Base-by-base conservation (phyloP, 2,113 vertebrate genomes). In the Jaculus jaculus region DNA sequence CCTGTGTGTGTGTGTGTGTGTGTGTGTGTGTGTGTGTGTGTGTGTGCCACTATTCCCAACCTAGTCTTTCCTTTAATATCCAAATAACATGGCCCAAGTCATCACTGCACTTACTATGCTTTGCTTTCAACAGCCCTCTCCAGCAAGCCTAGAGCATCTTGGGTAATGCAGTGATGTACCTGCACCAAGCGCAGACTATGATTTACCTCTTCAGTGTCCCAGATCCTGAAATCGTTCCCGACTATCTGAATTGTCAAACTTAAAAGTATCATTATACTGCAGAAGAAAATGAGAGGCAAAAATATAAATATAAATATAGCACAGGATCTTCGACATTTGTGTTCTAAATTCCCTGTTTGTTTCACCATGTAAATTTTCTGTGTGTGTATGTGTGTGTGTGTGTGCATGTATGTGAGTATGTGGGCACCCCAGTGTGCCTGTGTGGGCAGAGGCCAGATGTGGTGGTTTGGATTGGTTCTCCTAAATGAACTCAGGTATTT, bases 131-230 rank as follows among this genome's bases (percentile, higher is more conserved):
- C n/a, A n/a, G n/a, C n/a, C n/a, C n/a, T n/a, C 47, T 91, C 18
- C 69, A 58, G 58, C 12, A 32, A 34, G 16, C 28, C 7, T 7
- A 54, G 37, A 34, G 15, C 34, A 37, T 30, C 16, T 7, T 16
- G 69, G 12, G 65, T 24, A 84, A 4, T 37, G 20, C 20, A 20
- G 4, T 7, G 0, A 47, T 1, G 2, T 24, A 24, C 65, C 65
- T 65, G 15, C 10, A 3, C 2, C 42, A n/a, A 34, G 6, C 16
- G 37, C 6, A 37, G 1, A 13, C 4, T 63, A 20, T 4, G n/a
- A 11, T 12, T 84, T 37, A 23, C 51, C 26, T 21, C 3, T 15
- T 42, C 16, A 74, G 28, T 58, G 15, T 51, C 58, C 3, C 60
- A 30, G 26, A 4, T 80, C 73, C 34, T 51, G 21, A 12, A 4